Percentiles rank a stretch among this genome's conserved stretches.
phyloP scores from a whole-genome alignment of 1,140 invertebrate species.

The Calycopis cecrops region DNA sequence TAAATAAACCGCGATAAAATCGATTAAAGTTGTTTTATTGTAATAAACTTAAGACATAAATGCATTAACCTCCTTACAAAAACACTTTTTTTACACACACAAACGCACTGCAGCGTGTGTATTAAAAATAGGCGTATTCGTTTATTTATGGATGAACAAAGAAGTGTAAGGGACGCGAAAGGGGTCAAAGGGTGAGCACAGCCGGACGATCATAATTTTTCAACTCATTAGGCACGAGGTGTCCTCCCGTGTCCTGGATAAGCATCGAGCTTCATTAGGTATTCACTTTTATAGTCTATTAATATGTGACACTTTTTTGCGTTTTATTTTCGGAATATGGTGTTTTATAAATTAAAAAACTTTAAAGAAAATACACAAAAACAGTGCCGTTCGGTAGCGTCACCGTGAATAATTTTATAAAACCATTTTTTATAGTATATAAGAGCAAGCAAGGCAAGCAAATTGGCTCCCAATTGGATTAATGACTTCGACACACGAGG shows the following conservation, averaged over 20 bases:
- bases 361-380: no score
- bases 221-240: conserved; percentile 53
- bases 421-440: no score
- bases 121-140: conserved; percentile 27
- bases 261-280: conserved; percentile 46
- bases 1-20: no score
- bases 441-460: no score
- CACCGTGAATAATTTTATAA: no score
- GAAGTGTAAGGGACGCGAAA: conserved; percentile 51
- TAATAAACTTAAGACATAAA: no score
- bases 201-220: conserved; percentile 58
- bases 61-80: no score
- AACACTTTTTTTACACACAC: not conserved
- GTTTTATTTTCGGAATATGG: not conserved
- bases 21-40: no score
- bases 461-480: no score
- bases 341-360: not conserved
- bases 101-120: conserved; percentile 2
- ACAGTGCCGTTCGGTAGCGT: no score
- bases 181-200: conserved; percentile 60
- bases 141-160: conserved; percentile 52
- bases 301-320: not conserved
- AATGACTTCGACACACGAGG: no score
- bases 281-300: conserved; percentile 18
- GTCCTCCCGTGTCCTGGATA: conserved; percentile 47